Evolutionary conservation across 35 echinoderm and acorn worm species (phyloP).

Genomic region (Ptychodera flava): DNA sequence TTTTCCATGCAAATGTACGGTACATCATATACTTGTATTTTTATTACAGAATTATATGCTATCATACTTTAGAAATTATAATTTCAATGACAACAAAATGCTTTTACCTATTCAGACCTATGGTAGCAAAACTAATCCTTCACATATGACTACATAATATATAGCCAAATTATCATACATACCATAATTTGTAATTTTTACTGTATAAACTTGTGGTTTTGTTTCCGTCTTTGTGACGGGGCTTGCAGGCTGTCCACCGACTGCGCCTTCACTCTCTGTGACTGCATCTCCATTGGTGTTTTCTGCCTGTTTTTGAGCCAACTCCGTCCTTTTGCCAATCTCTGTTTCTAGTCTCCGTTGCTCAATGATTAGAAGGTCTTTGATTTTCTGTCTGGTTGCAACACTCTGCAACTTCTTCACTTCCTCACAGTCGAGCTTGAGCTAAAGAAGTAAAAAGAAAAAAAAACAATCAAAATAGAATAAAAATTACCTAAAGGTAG

Average conservation of each 20-base stretch:
- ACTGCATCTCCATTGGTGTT: not conserved
- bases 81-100: not conserved
- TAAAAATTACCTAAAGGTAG: no score
- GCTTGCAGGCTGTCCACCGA: not conserved
- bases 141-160: not conserved
- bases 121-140: not conserved
- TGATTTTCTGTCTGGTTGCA: slow-evolving; percentile 42
- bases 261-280: not conserved
- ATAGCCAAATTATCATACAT: not conserved
- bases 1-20: not conserved
- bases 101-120: not conserved
- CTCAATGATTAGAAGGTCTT: slow-evolving; percentile 29
- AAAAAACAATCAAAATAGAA: no score
- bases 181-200: slow-evolving; percentile 61
- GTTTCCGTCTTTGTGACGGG: slow-evolving; percentile 12
- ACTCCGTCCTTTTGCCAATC: slow-evolving; percentile 6
- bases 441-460: slow-evolving; percentile 10
- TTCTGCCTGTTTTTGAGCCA: not conserved
- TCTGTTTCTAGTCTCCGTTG: slow-evolving; percentile 38
- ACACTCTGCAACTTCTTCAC: slow-evolving; percentile 40
- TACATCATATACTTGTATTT: not conserved
- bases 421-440: slow-evolving; percentile 46
- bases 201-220: slow-evolving; percentile 11
- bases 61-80: no score
- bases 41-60: not conserved